Percentiles rank a stretch among this genome's conserved stretches.
Conservation (phyloP, 1,140 invertebrate genomes). For the Cyclargus thomasi region DNA sequence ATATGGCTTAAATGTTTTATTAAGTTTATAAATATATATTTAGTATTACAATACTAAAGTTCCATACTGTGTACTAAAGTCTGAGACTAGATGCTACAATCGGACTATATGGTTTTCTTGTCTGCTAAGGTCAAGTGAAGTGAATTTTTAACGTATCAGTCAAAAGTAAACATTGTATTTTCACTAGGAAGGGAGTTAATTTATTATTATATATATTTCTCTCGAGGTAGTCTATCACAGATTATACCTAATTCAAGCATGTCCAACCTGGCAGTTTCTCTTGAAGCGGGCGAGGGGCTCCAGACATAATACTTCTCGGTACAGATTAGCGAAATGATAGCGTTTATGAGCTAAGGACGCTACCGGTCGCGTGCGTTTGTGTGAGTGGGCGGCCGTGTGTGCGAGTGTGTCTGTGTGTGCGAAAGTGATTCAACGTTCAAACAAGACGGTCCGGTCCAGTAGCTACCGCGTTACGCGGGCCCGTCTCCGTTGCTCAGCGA, state of each 20-base stretch:
- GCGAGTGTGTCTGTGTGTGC: slow-evolving; percentile 21
- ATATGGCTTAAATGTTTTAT: no score
- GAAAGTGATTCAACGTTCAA: slow-evolving; percentile 19
- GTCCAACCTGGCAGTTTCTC: not conserved
- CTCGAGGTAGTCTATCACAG: no score
- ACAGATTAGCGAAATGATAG: slow-evolving; percentile 11
- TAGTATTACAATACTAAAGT: no score
- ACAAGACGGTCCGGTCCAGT: slow-evolving; percentile 31
- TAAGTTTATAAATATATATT: no score
- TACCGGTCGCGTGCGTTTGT: not conserved
- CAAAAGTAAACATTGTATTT: no score
- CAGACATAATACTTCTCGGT: not conserved
- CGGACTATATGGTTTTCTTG: no score
- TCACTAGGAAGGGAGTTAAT: no score
- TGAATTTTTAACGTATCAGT: no score
- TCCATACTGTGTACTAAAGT: no score
- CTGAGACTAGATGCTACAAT: no score
- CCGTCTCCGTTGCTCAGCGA: slow-evolving; percentile 21
- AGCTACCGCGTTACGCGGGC: slow-evolving; percentile 41
- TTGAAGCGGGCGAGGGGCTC: not conserved
- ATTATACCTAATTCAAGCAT: no score
- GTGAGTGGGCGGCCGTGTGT: slow-evolving; percentile 2
- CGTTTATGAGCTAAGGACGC: slow-evolving; percentile 8
- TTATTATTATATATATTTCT: not conserved
- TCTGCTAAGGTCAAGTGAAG: no score